phyloP scores from a whole-genome alignment of 2,888 invertebrate species.

The Cephalotes varians region DNA sequence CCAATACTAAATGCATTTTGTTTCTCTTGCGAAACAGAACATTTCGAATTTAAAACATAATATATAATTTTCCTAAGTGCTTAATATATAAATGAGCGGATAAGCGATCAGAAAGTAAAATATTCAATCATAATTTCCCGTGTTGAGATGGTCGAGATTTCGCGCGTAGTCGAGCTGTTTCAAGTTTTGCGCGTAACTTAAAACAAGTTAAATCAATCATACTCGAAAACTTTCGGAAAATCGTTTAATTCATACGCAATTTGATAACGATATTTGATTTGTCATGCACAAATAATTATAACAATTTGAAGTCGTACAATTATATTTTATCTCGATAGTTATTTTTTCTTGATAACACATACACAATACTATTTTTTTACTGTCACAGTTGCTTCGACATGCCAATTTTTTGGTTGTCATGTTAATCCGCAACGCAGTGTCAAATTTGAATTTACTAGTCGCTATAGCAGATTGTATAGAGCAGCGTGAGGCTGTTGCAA shows the following conservation, averaged over 20 bases:
- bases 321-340: no score
- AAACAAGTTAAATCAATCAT: constrained; percentile 15
- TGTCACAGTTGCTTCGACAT: no score
- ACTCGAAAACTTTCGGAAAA: constrained; percentile 24
- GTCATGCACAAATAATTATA: constrained; percentile 7
- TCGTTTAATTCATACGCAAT: constrained; percentile 18
- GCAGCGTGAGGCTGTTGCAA: constrained; percentile 10
- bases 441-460: constrained; percentile 25
- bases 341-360: not conserved
- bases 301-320: not conserved
- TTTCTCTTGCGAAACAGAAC: not conserved
- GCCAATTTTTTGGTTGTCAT: not conserved
- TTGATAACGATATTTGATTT: constrained; percentile 14
- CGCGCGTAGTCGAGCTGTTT: constrained; percentile 22
- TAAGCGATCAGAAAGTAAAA: constrained; percentile 8
- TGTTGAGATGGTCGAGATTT: not conserved
- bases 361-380: not conserved
- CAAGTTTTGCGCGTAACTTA: constrained; percentile 36
- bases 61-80: not conserved
- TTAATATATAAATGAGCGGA: constrained; percentile 25
- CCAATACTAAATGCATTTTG: not conserved
- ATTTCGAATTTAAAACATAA: not conserved
- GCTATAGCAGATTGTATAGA: not conserved
- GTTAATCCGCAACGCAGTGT: not conserved
- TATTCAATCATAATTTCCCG: constrained; percentile 15